Evolutionary conservation across 2,113 vertebrate species (phyloP).

Genomic region (Paramormyrops kingsleyae): DNA sequence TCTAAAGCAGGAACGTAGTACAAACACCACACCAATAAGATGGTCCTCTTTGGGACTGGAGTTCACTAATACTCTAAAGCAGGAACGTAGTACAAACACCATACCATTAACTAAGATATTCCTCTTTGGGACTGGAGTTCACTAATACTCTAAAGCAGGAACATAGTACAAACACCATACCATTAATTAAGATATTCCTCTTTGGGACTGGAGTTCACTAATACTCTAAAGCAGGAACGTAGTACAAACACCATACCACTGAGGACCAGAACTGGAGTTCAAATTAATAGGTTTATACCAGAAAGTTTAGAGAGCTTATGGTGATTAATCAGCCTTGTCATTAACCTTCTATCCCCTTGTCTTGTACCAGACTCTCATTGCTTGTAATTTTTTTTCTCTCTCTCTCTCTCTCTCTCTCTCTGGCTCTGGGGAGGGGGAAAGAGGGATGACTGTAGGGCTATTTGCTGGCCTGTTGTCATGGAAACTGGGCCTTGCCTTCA

Average conservation of each 20-base stretch:
- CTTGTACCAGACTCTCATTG: not conserved
- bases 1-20: not conserved
- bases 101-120: not conserved
- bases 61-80: not conserved
- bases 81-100: not conserved
- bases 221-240: not conserved
- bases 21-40: not conserved
- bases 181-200: not conserved
- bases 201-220: not conserved
- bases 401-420: not conserved
- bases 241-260: no score
- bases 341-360: not conserved
- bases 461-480: slow-evolving; percentile 55
- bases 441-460: slow-evolving; percentile 35
- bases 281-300: not conserved
- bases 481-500: slow-evolving; percentile 44
- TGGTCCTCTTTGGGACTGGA: not conserved
- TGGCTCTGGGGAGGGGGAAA: not conserved
- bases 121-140: not conserved
- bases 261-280: not conserved
- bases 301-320: not conserved
- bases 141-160: not conserved
- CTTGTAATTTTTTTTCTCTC: not conserved
- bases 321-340: not conserved
- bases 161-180: not conserved